phyloP scores from a whole-genome alignment of 2,888 invertebrate species.

The Brachypalpus laphriformis region DNA sequence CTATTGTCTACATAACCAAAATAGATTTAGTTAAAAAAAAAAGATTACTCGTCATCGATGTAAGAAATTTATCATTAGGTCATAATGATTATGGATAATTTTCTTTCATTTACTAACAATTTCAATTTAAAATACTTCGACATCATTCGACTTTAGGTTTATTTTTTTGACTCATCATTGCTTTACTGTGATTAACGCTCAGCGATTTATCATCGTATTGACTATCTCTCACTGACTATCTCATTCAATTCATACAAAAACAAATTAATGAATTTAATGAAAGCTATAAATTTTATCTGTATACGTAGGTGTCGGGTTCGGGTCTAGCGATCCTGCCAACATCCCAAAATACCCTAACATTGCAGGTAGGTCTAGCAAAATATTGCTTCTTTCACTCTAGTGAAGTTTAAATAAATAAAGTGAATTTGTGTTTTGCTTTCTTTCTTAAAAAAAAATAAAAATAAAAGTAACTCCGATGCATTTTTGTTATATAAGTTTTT shows the following conservation, averaged over 20 bases:
- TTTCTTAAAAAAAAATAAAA: not conserved
- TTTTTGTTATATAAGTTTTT: slow-evolving; percentile 1
- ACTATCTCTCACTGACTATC: not conserved
- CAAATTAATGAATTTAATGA: slow-evolving; percentile 47
- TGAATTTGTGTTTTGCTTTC: slow-evolving; percentile 13
- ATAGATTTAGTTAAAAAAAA: too few species aligned
- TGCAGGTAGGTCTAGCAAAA: slow-evolving; percentile 75
- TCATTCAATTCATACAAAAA: slow-evolving; percentile 15
- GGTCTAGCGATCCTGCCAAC: slow-evolving; percentile 77
- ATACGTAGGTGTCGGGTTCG: slow-evolving; percentile 76
- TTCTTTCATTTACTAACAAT: too few species aligned
- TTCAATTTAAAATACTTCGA: too few species aligned
- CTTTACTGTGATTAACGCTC: slow-evolving; percentile 1
- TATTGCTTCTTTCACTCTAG: not conserved
- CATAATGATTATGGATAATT: too few species aligned
- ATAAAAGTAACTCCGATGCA: slow-evolving; percentile 14
- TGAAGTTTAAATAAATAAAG: slow-evolving; percentile 3
- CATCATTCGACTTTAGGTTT: too few species aligned
- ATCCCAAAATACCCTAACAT: slow-evolving; percentile 75
- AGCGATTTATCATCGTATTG: not conserved
- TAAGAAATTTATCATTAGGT: too few species aligned
- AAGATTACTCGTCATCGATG: too few species aligned
- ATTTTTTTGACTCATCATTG: too few species aligned
- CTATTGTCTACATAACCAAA: too few species aligned
- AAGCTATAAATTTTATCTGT: slow-evolving; percentile 67